phyloP scores from a whole-genome alignment of 2,113 vertebrate species.

The Globicephala melas region DNA sequence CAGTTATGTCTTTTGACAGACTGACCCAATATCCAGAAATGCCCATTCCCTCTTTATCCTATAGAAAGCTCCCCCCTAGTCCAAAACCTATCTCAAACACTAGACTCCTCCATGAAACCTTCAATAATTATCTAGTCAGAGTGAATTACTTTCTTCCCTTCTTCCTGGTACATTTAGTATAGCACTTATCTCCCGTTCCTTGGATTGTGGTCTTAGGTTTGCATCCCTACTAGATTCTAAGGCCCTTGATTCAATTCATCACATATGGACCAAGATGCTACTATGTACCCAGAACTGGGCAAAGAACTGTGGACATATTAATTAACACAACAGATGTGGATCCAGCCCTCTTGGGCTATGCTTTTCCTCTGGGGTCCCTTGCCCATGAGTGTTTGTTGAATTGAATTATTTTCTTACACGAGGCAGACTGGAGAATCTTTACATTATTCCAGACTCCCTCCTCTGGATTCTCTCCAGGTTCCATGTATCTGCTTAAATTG shows the following conservation, averaged over 20 bases:
- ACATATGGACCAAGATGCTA: background rate
- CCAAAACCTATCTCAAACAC: background rate
- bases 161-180: background rate
- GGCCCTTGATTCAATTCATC: background rate
- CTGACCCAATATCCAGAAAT: background rate
- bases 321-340: background rate
- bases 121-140: background rate
- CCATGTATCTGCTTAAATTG: constrained; percentile 45
- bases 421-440: background rate
- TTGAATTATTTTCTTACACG: background rate
- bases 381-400: background rate
- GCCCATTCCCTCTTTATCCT: background rate
- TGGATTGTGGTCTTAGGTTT: background rate
- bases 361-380: background rate
- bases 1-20: background rate
- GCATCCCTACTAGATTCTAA: background rate
- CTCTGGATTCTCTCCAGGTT: constrained; percentile 45
- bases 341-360: background rate
- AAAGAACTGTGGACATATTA: background rate
- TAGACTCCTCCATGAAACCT: background rate
- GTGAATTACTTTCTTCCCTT: background rate
- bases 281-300: background rate
- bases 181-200: background rate
- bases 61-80: background rate
- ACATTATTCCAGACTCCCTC: background rate